Evolutionary conservation across 64 coral and sea anemone species (phyloP).

Genomic region (Pocillopora verrucosa): DNA sequence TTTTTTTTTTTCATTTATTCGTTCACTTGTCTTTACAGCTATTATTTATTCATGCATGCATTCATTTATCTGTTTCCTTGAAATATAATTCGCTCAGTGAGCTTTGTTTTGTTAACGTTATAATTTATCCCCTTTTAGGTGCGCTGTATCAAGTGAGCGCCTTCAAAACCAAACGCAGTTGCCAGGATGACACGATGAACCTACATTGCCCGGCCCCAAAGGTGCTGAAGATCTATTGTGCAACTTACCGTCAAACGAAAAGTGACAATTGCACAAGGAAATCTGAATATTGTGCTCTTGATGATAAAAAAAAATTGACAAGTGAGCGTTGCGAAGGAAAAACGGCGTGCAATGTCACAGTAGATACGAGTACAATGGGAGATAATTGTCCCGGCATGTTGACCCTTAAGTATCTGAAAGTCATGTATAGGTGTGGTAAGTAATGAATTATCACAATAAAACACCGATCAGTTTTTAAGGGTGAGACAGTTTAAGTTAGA

Average conservation of each 20-base stretch:
- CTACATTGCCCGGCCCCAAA: not conserved
- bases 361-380: not conserved
- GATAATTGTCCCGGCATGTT: not conserved
- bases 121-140: not conserved
- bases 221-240: not conserved
- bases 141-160: not conserved
- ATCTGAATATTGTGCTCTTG: not conserved
- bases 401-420: not conserved
- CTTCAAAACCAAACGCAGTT: not conserved
- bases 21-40: too few relatives aligned
- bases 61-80: too few relatives aligned
- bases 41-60: too few relatives aligned
- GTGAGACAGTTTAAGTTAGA: too few relatives aligned
- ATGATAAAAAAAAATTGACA: not conserved
- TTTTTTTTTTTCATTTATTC: too few relatives aligned
- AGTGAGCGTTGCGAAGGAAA: not conserved
- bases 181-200: not conserved
- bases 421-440: conserved; percentile 11
- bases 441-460: not conserved
- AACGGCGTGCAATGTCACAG: not conserved
- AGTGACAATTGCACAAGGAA: not conserved
- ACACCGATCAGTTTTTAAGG: too few relatives aligned
- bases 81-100: too few relatives aligned
- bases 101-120: too few relatives aligned
- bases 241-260: not conserved